Evolutionary conservation across 2,888 invertebrate genomes (phyloP), one percentile per base, ranked within the genome.

Genomic region (Hyalella azteca): DNA sequence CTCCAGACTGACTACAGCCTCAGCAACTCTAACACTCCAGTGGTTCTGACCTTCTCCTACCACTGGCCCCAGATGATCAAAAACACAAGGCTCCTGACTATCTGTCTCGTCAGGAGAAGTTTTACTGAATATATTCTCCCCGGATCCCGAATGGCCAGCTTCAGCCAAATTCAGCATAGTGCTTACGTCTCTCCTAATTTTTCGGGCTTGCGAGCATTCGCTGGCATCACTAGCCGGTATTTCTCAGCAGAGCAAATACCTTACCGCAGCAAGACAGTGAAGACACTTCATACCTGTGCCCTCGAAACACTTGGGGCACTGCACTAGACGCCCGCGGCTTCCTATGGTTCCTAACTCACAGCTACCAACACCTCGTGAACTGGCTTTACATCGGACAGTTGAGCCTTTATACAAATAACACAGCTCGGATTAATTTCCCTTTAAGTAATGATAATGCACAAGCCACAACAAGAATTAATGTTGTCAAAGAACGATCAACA

Each of bases 21-120:
- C 83, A 13, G 81, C 80, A 45, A 82, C 78, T 39, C 82, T 82
- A 39, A 75, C 66, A 60, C 81, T 81, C 85, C 85, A 85, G 79
- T 83, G 85, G 76, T 80, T 49, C 13, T 60, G 22, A 13, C 36
- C 80, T 78, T 85, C 83, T 13, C 80, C 80, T 49, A 82, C 79
- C 40, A 82, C 82, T 26, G 73, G 54, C 29, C 81, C 79, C 81
- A 83, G 82, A 79, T 83, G 85, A 77, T 80, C 41, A 3, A 41
- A 19, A 9, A 1, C 32, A 13, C n/a, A n/a, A 32, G 26, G 2
- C n/a, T 50, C 77, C 1, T 22, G 15, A 26, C 32, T 39, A n/a
- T 49, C 77, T 50, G 22, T n/a, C 7, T 22, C 40, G n/a, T 32
- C 26, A 13, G 73, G 49, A 22, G 79, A 19, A 40, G 22, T 48